Percentiles rank a stretch among this genome's conserved stretches.
These are phyloP conservation scores for Malthinus seriepunctatus DNA, from an alignment of 2,888 invertebrate species.

Conservation along the genomic window DNA sequence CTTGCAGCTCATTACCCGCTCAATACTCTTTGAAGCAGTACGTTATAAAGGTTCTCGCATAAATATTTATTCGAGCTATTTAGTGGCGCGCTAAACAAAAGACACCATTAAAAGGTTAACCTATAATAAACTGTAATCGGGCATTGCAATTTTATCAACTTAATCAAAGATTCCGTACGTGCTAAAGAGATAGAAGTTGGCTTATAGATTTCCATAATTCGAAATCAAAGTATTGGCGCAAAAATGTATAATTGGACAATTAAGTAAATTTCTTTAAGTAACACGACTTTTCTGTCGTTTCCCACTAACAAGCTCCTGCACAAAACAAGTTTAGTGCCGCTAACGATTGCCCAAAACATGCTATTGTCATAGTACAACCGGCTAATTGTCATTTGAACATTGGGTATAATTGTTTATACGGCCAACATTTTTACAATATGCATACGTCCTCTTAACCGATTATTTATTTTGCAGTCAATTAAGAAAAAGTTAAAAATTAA, in stretches of 20 bases:
- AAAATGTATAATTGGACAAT: conserved; percentile 15
- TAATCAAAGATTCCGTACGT: conserved; percentile 34
- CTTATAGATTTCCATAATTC: background rate
- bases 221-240: background rate
- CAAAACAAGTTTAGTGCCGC: conserved; percentile 13
- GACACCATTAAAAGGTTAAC: conserved; percentile 50
- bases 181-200: conserved; percentile 28
- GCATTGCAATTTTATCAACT: conserved; percentile 37
- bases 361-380: conserved; percentile 32
- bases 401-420: conserved; percentile 13
- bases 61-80: conserved; percentile 49
- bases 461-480: background rate
- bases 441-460: background rate
- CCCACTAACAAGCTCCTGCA: conserved; percentile 22
- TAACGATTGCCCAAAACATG: conserved; percentile 36
- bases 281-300: conserved; percentile 10
- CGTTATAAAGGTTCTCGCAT: conserved; percentile 47
- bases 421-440: conserved; percentile 2
- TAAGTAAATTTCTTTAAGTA: background rate
- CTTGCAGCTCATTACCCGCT: conserved; percentile 47
- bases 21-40: conserved; percentile 42
- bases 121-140: conserved; percentile 48
- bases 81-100: conserved; percentile 51
- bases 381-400: conserved; percentile 31
- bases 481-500: background rate